phyloP scores from a whole-genome alignment of 1,140 invertebrate genomes.

The Pogonognathellus flavescens region DNA sequence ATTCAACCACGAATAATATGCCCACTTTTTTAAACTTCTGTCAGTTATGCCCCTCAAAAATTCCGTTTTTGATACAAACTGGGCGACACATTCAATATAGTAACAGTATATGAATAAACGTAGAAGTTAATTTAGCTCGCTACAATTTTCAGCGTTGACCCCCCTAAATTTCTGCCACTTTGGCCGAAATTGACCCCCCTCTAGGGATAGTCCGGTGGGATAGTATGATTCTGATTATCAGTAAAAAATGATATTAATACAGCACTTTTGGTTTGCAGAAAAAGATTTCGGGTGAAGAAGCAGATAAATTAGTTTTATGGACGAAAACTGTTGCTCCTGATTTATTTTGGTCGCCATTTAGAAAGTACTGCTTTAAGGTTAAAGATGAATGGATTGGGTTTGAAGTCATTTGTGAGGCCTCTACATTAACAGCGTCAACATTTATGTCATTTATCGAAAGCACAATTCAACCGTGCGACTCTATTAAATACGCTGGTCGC shows the following conservation, averaged over 20 bases:
- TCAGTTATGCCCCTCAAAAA: no score
- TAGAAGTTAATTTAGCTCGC: no score
- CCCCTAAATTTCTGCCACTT: no score
- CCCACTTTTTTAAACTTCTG: no score
- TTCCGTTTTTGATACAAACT: no score
- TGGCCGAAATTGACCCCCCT: no score
- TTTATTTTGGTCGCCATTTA: conserved; percentile 54
- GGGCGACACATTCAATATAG: no score
- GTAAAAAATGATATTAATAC: not conserved
- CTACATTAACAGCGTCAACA: conserved; percentile 35
- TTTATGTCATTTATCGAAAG: conserved; percentile 54
- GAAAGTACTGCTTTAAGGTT: not conserved
- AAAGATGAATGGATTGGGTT: conserved; percentile 51
- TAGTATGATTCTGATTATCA: no score
- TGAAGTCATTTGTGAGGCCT: conserved; percentile 45
- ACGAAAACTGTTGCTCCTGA: conserved; percentile 16
- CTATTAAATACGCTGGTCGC: conserved; percentile 24
- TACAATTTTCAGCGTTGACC: no score
- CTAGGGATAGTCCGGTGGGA: no score
- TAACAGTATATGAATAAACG: no score
- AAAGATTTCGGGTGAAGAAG: conserved; percentile 7
- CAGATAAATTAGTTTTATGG: not conserved
- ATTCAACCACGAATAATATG: no score
- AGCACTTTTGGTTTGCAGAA: not conserved
- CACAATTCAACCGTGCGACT: not conserved